Percentiles rank a stretch among this genome's conserved stretches.
Conservation (phyloP, 2,113 vertebrate species). For the Monopterus albus region DNA sequence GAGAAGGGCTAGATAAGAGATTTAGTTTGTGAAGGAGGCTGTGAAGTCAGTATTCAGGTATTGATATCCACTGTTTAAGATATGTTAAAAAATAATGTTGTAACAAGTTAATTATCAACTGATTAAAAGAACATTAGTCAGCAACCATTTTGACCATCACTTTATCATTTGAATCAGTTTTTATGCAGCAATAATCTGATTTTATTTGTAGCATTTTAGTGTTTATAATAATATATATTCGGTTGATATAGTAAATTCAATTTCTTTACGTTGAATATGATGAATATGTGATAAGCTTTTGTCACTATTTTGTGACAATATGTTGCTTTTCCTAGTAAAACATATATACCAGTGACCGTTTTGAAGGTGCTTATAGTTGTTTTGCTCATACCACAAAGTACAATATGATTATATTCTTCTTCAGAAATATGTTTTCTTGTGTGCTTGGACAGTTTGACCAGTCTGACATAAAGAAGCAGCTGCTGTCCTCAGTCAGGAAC, state of each 20-base stretch:
- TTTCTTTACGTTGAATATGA: not conserved
- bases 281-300: not conserved
- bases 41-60: not conserved
- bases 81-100: not conserved
- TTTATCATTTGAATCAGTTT: not conserved
- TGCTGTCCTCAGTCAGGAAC: not conserved
- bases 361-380: not conserved
- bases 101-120: not conserved
- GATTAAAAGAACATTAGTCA: not conserved
- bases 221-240: not conserved
- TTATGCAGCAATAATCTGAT: not conserved
- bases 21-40: not conserved
- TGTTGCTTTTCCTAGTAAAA: not conserved
- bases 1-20: too few species aligned
- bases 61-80: too few species aligned
- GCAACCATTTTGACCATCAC: not conserved
- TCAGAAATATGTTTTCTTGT: not conserved
- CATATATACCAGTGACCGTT: not conserved
- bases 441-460: not conserved
- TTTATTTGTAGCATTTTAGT: not conserved
- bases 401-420: not conserved
- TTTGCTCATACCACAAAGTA: not conserved
- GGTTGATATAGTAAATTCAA: not conserved
- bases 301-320: not conserved
- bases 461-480: not conserved